Percentiles rank a stretch among this genome's conserved stretches.
Evolutionary conservation across 1,140 invertebrate genomes (phyloP).

Genomic region (Rhagoletis pomonella): DNA sequence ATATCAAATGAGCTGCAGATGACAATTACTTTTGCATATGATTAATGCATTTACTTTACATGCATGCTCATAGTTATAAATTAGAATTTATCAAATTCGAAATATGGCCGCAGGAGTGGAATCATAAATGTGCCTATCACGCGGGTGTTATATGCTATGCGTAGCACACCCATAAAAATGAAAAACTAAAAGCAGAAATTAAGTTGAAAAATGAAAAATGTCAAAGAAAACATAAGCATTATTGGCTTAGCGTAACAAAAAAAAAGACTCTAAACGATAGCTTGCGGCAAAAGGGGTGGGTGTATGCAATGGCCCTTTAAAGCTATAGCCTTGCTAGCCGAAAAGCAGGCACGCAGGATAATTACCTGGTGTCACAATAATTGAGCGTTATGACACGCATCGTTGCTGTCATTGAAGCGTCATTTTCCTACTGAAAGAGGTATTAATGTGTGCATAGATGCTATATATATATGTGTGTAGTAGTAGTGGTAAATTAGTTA

Average conservation of each 20-base stretch:
- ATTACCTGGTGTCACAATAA: slow-evolving; percentile 55
- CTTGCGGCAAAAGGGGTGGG: not conserved
- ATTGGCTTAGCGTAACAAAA: not conserved
- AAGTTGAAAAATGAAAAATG: not conserved
- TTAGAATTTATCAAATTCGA: slow-evolving; percentile 17
- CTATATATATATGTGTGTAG: not conserved
- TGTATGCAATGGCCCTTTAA: not conserved
- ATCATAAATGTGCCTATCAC: slow-evolving; percentile 19
- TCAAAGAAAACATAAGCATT: not conserved
- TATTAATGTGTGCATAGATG: not conserved
- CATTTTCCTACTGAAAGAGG: not conserved
- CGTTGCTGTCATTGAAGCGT: slow-evolving; percentile 27
- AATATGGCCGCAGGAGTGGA: not conserved
- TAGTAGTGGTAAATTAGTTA: slow-evolving; percentile 65
- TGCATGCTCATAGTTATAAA: not conserved
- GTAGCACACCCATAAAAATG: slow-evolving; percentile 28
- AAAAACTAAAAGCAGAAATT: slow-evolving; percentile 5
- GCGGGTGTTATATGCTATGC: not conserved
- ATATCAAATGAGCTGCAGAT: too few relatives aligned
- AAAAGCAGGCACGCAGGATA: slow-evolving; percentile 28
- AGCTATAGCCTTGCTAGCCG: not conserved
- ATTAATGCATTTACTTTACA: too few relatives aligned
- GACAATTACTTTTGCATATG: too few relatives aligned
- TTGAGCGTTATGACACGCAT: slow-evolving; percentile 57
- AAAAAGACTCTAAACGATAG: not conserved